Base-by-base conservation (phyloP, 64 coral and sea anemone species). In the Stichodactyla mertensii region DNA sequence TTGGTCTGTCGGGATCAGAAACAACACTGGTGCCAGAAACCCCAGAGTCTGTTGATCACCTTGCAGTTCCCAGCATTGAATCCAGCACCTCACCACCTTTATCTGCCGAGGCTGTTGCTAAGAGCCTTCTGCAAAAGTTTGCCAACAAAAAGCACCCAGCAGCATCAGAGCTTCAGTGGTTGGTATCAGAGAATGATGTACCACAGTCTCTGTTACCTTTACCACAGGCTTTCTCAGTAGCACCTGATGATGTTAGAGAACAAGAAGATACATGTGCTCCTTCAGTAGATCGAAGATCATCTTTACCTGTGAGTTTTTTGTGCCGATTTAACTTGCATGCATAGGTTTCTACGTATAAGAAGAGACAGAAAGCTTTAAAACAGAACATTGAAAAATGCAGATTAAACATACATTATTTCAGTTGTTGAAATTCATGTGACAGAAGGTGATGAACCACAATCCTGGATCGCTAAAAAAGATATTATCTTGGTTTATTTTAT, bases 181-280 rank as follows among this genome's bases (percentile, higher is more conserved):
- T 95, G 85, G 97, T 99, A 5, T 92, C 97, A 55, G 93, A 92
- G 59, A 86, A 99, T 82, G 97, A 99, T 83, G 97, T 91, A 8
- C 97, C 97, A 14, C 97, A 99, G 57, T 88, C 87, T 6, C 86
- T 99, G 54, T 90, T 99, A 59, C 97, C 97, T 1, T 77, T 99
- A 57, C 97, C 97, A 55, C 80, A 92, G 23, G 86, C 90, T 67
- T 91, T 88, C 59, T 61, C 97, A 28, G 88, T 99, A 1, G 90
- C 93, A 52, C 97, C 97, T 57, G 97, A 99, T 85, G 97, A 99
- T n/a, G 82, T 85, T 16, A 85, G 83, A 28, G 83, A 85, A 36
- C 19, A 58, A 9, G 55, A 85, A 7, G 83, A 85, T 28, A 45
- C 36, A 45, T 45, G 36, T 45, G 18, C 80, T 12, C 18, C 52